phyloP scores from a whole-genome alignment of 2,888 invertebrate genomes.

The Megastigmus dorsalis region DNA sequence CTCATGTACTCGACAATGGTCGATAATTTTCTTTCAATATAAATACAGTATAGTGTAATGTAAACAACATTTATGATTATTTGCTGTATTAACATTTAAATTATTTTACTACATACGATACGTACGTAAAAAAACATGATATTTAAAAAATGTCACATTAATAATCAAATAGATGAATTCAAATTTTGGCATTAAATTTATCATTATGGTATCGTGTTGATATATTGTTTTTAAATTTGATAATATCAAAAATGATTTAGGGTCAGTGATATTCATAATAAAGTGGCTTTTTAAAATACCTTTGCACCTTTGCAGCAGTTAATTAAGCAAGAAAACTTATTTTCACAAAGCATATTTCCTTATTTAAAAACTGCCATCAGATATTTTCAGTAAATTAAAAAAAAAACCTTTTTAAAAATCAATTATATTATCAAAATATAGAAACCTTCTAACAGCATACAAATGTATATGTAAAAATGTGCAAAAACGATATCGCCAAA shows the following conservation, averaged over 20 bases:
- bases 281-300: background rate
- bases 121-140: slow-evolving; percentile 17
- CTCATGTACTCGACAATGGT: slow-evolving; percentile 45
- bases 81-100: slow-evolving; percentile 9
- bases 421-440: slow-evolving; percentile 50
- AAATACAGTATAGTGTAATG: slow-evolving; percentile 38
- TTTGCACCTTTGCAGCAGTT: background rate
- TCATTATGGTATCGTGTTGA: background rate
- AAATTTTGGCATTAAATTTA: slow-evolving; percentile 32
- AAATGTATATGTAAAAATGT: slow-evolving; percentile 63
- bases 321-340: slow-evolving; percentile 2
- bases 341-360: background rate
- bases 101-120: background rate
- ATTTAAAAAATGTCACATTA: slow-evolving; percentile 16
- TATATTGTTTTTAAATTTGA: slow-evolving; percentile 23
- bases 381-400: slow-evolving; percentile 34
- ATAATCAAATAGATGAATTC: slow-evolving; percentile 7
- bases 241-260: slow-evolving; percentile 28
- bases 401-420: slow-evolving; percentile 33
- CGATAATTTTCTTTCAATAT: slow-evolving; percentile 30
- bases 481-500: slow-evolving; percentile 65
- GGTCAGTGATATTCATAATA: background rate
- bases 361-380: slow-evolving; percentile 26
- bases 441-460: slow-evolving; percentile 28
- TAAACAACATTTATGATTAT: slow-evolving; percentile 44